Evolutionary conservation across 2,113 vertebrate species (phyloP), one percentile per base, ranked within the genome.

Genomic region (Motacilla alba): DNA sequence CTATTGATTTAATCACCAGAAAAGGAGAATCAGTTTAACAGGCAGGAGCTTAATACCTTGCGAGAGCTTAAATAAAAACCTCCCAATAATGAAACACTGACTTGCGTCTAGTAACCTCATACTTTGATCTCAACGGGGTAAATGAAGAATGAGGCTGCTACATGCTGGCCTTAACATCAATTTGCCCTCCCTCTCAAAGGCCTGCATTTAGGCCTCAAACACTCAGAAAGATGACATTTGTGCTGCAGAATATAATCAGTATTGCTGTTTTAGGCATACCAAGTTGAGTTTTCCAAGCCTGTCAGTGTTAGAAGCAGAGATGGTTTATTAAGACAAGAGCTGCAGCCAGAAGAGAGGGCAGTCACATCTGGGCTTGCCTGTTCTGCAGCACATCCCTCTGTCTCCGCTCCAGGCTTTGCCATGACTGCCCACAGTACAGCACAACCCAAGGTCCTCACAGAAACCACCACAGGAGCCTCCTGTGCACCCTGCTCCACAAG

Each of bases 401-500:
- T 3, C 6, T 7, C 9, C 7, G 4, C 39, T 26, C 27, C 44
- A 68, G 47, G 27, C 47, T 81, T 27, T 1, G 1, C 8, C 8
- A 2, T 4, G 17, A 11, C 47, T 33, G 74, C 55, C 63, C 41
- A 35, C 1, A 5, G 78, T 2, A 22, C 17, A 41, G 56, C 59
- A 89, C 27, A 88, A 7, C 5, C 35, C 16, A 11, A 1, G 1
- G 37, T 14, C 11, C 39, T 28, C 2, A 1, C 28, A 8, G 24
- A 15, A 53, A 35, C 0, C 35, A 35, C 35, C 35, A 35, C 35
- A 35, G 3, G n/a, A 13, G 16, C 41, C 21, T 35, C 66, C 28
- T 2, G 0, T 3, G 21, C 10, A 4, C 13, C 20, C 21, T n/a
- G 33, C 44, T 53, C 53, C 28, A 31, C 4, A 3, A 18, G 15